Percentiles rank a stretch among this genome's conserved stretches.
Evolutionary conservation across 1,140 invertebrate genomes (phyloP).

Genomic region (Bactericera cockerelli): DNA sequence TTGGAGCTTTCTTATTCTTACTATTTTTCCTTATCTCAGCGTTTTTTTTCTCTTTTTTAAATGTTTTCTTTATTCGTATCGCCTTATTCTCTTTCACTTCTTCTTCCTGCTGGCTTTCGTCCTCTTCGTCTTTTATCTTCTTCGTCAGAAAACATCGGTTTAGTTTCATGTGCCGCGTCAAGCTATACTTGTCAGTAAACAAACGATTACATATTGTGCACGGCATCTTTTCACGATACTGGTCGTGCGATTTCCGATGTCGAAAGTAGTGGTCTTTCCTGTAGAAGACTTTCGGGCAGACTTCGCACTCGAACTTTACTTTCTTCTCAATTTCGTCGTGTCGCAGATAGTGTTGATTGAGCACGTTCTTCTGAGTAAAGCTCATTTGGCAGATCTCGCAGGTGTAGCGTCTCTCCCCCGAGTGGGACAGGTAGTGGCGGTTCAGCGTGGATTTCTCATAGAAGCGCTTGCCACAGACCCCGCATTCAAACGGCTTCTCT

Average conservation of each 20-base stretch:
- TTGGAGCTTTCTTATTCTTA: no score
- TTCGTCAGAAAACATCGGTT: not conserved
- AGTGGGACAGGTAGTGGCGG: conserved; percentile 25
- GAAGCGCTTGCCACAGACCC: conserved; percentile 31
- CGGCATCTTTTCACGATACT: not conserved
- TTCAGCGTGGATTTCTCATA: conserved; percentile 31
- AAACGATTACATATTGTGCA: not conserved
- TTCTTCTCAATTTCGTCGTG: conserved; percentile 6
- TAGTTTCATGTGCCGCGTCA: not conserved
- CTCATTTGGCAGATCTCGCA: conserved; percentile 12
- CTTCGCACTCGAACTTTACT: not conserved
- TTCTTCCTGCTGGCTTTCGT: not conserved
- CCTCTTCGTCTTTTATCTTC: not conserved
- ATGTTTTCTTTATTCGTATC: no score
- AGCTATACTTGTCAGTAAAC: conserved; percentile 1
- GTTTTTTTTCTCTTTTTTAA: no score
- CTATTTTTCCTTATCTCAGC: no score
- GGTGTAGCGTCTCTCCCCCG: conserved; percentile 14
- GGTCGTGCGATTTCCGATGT: not conserved
- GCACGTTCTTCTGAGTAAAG: conserved; percentile 11
- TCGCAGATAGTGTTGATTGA: conserved; percentile 2
- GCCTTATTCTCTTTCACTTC: no score
- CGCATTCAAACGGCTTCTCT: conserved; percentile 19
- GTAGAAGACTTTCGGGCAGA: not conserved
- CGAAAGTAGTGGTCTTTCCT: not conserved